Evolutionary conservation across 1,140 invertebrate genomes (phyloP).

Genomic region (Diorhabda elongata): DNA sequence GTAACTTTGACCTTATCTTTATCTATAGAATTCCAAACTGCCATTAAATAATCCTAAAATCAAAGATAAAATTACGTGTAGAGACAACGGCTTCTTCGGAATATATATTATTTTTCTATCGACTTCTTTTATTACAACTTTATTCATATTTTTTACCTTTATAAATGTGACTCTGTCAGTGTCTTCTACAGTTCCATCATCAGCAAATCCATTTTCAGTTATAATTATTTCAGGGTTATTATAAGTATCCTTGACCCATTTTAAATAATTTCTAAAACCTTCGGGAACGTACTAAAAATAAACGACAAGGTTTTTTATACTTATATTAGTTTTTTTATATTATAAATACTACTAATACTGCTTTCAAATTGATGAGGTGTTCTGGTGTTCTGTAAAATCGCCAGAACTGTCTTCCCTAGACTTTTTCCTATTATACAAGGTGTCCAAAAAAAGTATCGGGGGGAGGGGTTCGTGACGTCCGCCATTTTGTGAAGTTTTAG

Average conservation of each 20-base stretch:
- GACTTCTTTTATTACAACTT: too few species aligned
- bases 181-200: not conserved
- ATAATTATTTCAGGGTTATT: slow-evolving; percentile 5
- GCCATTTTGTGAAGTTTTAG: too few species aligned
- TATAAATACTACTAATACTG: too few species aligned
- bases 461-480: too few species aligned
- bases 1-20: slow-evolving; percentile 25
- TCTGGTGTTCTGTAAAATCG: too few species aligned
- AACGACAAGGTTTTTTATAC: not conserved
- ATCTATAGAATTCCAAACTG: slow-evolving; percentile 29
- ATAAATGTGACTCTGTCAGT: slow-evolving; percentile 5
- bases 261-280: slow-evolving; percentile 2
- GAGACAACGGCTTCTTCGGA: too few species aligned
- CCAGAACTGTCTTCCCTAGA: too few species aligned
- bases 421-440: too few species aligned
- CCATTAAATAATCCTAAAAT: slow-evolving; percentile 24
- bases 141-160: not conserved
- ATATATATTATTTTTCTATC: too few species aligned
- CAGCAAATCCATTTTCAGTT: slow-evolving; percentile 7
- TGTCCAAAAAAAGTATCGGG: too few species aligned
- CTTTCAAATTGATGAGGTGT: too few species aligned
- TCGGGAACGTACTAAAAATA: slow-evolving; percentile 2
- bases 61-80: not conserved
- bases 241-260: not conserved
- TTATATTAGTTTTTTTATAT: too few species aligned